Evolutionary conservation across 1,140 invertebrate genomes (phyloP).

Genomic region (Leptinotarsa defecta): DNA sequence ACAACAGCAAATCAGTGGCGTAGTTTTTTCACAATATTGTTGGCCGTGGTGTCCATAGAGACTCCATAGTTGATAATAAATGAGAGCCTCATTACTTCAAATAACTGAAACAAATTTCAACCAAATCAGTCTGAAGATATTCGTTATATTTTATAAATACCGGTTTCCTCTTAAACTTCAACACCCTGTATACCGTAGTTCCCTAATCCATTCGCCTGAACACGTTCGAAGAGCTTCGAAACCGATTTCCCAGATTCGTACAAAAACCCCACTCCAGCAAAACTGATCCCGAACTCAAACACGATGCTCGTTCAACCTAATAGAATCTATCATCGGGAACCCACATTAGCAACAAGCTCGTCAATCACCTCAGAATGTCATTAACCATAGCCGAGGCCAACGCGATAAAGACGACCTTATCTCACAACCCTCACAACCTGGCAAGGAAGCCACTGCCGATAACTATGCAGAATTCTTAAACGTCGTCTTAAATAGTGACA

Average conservation of each 20-base stretch:
- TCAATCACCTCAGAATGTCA: slow-evolving; percentile 31
- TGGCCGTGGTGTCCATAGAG: no score
- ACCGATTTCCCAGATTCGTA: neutral
- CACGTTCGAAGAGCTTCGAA: no score
- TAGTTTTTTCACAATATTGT: no score
- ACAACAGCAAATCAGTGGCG: no score
- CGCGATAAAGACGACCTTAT: slow-evolving; percentile 24
- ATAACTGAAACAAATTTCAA: no score
- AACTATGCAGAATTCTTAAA: slow-evolving; percentile 35
- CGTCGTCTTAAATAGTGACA: slow-evolving; percentile 29
- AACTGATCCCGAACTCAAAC: slow-evolving; percentile 10
- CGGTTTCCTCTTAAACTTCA: no score
- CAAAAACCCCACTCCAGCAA: neutral
- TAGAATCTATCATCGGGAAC: slow-evolving; percentile 13
- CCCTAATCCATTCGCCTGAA: no score
- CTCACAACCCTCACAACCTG: neutral
- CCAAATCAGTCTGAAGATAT: no score
- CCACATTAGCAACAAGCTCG: slow-evolving; percentile 31
- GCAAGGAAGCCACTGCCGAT: slow-evolving; percentile 14
- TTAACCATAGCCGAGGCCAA: slow-evolving; percentile 14
- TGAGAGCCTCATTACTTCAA: no score
- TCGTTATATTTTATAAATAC: no score
- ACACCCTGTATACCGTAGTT: no score
- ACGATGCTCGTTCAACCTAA: neutral
- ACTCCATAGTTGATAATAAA: no score